Evolutionary conservation across 2,113 vertebrate species (phyloP), one percentile per base, ranked within the genome.

Genomic region (Rhegmatorhina hoffmannsi): DNA sequence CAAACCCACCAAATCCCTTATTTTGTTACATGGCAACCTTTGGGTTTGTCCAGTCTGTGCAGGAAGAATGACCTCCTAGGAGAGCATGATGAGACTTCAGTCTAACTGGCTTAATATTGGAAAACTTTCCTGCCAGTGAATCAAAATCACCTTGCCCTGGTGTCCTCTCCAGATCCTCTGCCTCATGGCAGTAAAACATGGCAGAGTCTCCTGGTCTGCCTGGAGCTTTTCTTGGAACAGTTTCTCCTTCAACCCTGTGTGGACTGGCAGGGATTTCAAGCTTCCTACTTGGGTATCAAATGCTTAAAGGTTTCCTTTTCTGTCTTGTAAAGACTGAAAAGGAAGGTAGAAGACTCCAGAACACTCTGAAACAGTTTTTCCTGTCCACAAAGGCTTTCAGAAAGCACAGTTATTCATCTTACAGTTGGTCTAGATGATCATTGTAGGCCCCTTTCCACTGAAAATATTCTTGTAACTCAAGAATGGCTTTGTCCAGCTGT

Each of bases 101-200:
- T 56, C 28, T 55, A 64, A 76, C 23, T 70, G 76, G 43, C 19
- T 90, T 81, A 63, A 84, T 17, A 4, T 5, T 53, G 81, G 79
- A 55, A 81, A 64, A 75, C 36, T 56, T 68, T 66, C 69, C 87
- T 91, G 47, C 12, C 17, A 13, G 24, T 24, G n/a, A 82, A 69
- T 58, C 74, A 72, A 73, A 87, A 87, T 29, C 46, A 73, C 66
- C 70, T 92, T 85, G 64, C 40, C 29, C 77, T 72, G 40, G 38
- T 92, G 36, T n/a, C n/a, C 49, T 72, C 78, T 69, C 66, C 67
- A 69, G 46, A 46, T 92, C 63, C 77, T 78, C 62, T 81, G 56
- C 68, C 84, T 60, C 58, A 7, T 25, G 34, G 55, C 70, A 76
- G 13, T 18, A 47, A 44, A 81, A 67, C 26, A 13, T 2, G 17